Evolutionary conservation across 2,113 vertebrate genomes (phyloP), one percentile per base, ranked within the genome.

Genomic region (Spizaetus ornatus): DNA sequence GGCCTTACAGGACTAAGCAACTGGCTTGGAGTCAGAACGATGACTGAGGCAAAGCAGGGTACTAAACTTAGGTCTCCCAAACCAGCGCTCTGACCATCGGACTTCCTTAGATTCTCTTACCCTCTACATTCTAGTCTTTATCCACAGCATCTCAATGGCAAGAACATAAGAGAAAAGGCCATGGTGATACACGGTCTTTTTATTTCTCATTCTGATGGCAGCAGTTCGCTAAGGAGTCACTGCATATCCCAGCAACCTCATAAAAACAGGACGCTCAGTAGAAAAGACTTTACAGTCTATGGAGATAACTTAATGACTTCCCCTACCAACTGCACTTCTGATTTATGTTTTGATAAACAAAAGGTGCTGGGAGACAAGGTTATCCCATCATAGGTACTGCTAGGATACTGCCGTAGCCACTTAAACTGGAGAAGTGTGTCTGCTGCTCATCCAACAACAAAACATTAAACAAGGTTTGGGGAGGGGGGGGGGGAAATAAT

Each of bases 401-500:
- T 40, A 76, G n/a, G 38, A 77, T 84, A 70, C 36, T 34, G 6
- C 55, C 11, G 1, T 29, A 79, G 38, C 16, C n/a, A 76, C n/a
- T 91, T 25, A 58, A 53, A 72, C 36, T 8, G 17, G 11, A 38
- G 27, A 59, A 32, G 10, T 6, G 5, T 32, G 10, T 14, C 18
- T 80, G 40, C 40, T 50, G 27, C 34, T 8, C 29, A 26, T 47
- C 22, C 27, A 62, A n/a, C 11, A 47, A 40, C 2, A 78, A 63
- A 70, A 55, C 4, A 63, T 40, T 55, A 56, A 79, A 61, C 10
- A 78, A 38, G 9, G 7, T 43, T 36, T n/a, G 12, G 0, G 43
- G 14, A 10, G 4, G 0, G 7, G 16, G 0, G 7, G 16, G 11
- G 5, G 1, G 18, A 22, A 9, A 27, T 40, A 45, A 43, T 16